These are phyloP conservation scores for Pseudomyrmex sp. DNA, from an alignment of 1,140 invertebrate species.

Conservation along the genomic window DNA sequence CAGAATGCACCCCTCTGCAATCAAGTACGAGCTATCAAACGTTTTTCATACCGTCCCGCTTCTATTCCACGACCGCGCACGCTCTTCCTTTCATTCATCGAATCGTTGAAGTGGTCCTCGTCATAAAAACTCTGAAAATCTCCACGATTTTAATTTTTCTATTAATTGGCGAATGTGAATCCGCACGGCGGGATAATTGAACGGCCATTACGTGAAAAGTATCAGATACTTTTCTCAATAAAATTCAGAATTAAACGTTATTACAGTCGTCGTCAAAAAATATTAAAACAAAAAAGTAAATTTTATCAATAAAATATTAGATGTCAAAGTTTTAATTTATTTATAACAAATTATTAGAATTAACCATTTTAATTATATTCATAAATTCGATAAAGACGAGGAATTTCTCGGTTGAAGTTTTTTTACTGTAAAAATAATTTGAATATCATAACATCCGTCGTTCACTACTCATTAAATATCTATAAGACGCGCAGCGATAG, in stretches of 20 bases:
- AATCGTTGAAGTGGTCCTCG: slow-evolving; percentile 56
- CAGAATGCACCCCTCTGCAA: slow-evolving; percentile 68
- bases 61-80: not conserved
- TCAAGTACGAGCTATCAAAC: slow-evolving; percentile 75
- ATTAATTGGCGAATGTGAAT: slow-evolving; percentile 21
- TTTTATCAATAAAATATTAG: not conserved
- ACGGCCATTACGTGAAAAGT: not conserved
- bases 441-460: not conserved
- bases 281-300: not conserved
- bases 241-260: not conserved
- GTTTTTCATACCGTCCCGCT: slow-evolving; percentile 55
- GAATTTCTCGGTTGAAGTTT: no score
- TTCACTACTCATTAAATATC: slow-evolving; percentile 62
- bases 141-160: slow-evolving; percentile 6
- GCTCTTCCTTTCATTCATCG: slow-evolving; percentile 53
- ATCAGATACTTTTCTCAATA: not conserved
- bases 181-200: slow-evolving; percentile 19
- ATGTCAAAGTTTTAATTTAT: not conserved
- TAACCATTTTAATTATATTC: not conserved
- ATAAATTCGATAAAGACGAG: no score
- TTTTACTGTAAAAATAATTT: no score
- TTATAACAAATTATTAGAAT: slow-evolving; percentile 6
- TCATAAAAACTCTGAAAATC: slow-evolving; percentile 46
- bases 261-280: not conserved
- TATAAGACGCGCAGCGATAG: slow-evolving; percentile 6